These are phyloP conservation scores for Calcarius lapponicus DNA, from an alignment of 2,797 vertebrate species.

Conservation along the genomic window DNA sequence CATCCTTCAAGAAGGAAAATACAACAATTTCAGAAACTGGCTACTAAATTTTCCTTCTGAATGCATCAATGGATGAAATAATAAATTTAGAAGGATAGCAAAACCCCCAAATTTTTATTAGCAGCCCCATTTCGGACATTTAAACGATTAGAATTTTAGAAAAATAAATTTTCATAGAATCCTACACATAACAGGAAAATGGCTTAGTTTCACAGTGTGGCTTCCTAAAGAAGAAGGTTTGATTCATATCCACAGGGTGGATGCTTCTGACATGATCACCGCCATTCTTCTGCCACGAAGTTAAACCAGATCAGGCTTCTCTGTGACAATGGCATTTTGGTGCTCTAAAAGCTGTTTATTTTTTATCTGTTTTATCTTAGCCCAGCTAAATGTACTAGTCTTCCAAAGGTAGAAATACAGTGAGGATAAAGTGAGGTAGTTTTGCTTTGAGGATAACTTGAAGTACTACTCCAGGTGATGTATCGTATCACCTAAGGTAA, in stretches of 20 bases:
- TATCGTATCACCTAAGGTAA: conserved; percentile 20
- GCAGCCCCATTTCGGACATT: not conserved
- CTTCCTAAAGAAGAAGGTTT: not conserved
- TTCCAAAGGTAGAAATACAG: not conserved
- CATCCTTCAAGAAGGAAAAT: not conserved
- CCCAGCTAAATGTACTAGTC: not conserved
- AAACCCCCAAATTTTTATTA: not conserved
- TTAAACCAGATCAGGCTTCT: not conserved
- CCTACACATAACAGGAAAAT: not conserved
- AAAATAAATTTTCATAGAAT: not conserved
- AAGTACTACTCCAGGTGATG: not conserved
- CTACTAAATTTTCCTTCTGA: not conserved
- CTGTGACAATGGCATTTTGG: not conserved
- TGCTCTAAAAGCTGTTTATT: conserved; percentile 9
- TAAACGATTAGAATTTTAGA: not conserved
- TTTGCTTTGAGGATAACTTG: conserved; percentile 32
- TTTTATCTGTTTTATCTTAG: conserved; percentile 12
- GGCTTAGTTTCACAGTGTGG: not conserved
- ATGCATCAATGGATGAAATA: not conserved
- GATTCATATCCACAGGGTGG: not conserved
- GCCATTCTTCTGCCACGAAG: not conserved
- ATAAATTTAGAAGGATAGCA: not conserved
- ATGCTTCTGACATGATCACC: not conserved
- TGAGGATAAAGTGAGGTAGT: not conserved
- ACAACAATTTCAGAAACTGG: not conserved